Percentiles rank a stretch among this genome's conserved stretches.
phyloP scores from a whole-genome alignment of 2,888 invertebrate genomes.

The Mechanitis messenoides region DNA sequence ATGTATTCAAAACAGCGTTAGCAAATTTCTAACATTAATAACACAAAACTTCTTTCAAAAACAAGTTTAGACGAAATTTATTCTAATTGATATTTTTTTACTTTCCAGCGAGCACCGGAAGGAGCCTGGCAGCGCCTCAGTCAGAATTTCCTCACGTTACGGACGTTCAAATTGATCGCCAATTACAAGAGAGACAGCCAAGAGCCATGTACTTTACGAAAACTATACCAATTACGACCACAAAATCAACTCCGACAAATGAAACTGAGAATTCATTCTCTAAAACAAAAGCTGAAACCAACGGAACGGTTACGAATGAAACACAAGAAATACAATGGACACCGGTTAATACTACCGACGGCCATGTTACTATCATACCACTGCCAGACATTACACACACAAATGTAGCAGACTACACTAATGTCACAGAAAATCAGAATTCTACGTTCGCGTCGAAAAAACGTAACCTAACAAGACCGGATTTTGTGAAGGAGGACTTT shows the following conservation, averaged over 20 bases:
- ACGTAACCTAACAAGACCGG: constrained; percentile 56
- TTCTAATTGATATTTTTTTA: constrained; percentile 3
- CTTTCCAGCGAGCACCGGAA: constrained; percentile 56
- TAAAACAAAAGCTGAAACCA: constrained; percentile 25
- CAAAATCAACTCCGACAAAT: constrained; percentile 34
- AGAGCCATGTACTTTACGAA: constrained; percentile 67
- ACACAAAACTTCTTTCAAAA: constrained; percentile 19
- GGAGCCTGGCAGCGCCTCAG: constrained; percentile 54
- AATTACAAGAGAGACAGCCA: constrained; percentile 49
- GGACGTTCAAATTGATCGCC: constrained; percentile 42
- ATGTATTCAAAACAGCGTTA: constrained; percentile 1
- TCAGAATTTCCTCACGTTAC: constrained; percentile 53
- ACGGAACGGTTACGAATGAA: constrained; percentile 34
- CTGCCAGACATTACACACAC: constrained; percentile 38
- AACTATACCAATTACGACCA: constrained; percentile 39
- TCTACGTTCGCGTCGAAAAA: constrained; percentile 49
- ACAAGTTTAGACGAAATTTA: no score
- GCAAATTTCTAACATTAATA: constrained; percentile 9
- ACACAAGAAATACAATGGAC: constrained; percentile 53
- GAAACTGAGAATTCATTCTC: constrained; percentile 41
- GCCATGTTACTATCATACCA: constrained; percentile 33
- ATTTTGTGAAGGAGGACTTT: constrained; percentile 55
- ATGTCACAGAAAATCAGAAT: constrained; percentile 52
- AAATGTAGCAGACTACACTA: constrained; percentile 40
- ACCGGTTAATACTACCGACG: constrained; percentile 42